Conservation (phyloP, 2,888 invertebrate genomes). For the Tupiocoris notatus region DNA sequence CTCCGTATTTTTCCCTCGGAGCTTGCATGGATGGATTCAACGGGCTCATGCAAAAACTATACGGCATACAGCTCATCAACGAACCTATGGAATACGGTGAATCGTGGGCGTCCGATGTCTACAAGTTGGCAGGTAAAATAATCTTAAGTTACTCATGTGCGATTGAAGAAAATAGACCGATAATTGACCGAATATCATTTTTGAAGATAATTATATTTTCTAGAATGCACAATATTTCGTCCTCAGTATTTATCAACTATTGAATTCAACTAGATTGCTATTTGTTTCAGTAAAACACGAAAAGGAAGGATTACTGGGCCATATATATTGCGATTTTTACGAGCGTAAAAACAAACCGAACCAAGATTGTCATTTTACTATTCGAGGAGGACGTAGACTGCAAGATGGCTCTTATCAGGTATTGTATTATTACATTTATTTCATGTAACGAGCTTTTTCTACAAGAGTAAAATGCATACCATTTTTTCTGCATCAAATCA, state of each 20-base stretch:
- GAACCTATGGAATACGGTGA: conserved; percentile 76
- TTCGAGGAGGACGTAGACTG: conserved; percentile 83
- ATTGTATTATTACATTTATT: no score
- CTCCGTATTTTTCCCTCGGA: conserved; percentile 87
- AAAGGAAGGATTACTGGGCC: conserved; percentile 77
- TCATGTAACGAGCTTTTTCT: no score
- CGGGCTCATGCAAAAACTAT: conserved; percentile 77
- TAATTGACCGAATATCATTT: no score
- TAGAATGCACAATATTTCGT: no score
- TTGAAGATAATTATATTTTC: background rate
- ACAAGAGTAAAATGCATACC: no score
- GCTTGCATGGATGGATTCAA: conserved; percentile 97
- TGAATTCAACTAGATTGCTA: no score
- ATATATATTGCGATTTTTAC: conserved; percentile 97
- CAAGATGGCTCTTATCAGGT: conserved; percentile 81
- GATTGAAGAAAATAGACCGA: background rate
- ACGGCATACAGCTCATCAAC: conserved; percentile 73
- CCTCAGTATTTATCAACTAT: no score
- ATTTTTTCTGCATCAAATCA: no score
- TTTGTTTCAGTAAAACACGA: conserved; percentile 73
- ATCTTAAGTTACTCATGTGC: background rate
- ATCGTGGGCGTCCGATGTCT: conserved; percentile 82
- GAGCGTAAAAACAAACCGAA: conserved; percentile 87
- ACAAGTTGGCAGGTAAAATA: conserved; percentile 73
- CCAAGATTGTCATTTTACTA: conserved; percentile 99